Evolutionary conservation across 2,797 vertebrate species (phyloP), one percentile per base, ranked within the genome.

Genomic region (Thalassophryne amazonica): DNA sequence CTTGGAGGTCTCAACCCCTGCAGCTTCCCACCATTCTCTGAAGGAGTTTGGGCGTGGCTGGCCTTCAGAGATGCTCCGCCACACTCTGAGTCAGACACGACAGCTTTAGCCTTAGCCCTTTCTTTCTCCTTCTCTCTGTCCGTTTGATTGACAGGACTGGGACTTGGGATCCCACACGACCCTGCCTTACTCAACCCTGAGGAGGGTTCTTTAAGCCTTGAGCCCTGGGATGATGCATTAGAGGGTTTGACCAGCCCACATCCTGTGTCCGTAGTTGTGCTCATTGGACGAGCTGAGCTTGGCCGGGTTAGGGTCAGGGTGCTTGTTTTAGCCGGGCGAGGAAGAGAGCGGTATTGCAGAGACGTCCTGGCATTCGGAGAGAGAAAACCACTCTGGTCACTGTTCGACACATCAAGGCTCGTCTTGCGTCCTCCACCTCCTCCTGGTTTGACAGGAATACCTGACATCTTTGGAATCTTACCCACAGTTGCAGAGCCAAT

Each of bases 41-140:
- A 88, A 0, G 89, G 85, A 58, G 90, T 81, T 18, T 91, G 78
- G n/a, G 86, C 73, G 69, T 89, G 71, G 4, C 77, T 67, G 23
- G 73, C 74, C 69, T 91, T 89, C 40, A 86, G 43, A 7, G 81
- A 69, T 1, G 76, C 83, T 4, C 74, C 57, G 52, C 79, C 72
- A 2, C 87, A 91, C 56, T 98, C 95, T 0, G 94, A 88, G 75
- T 97, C 95, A 10, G 94, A 89, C 0, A 90, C 93, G 34, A 93
- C 95, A 0, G 94, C 93, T 75, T 98, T 98, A 47, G 95, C 95
- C 76, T 94, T 97, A 68, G 95, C 95, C 69, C 96, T 93, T 73
- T 98, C 95, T 70, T 98, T 98, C 76, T 98, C 95, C 2, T 98
- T 99, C 75, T 98, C 96, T 0, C 95, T 84, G 60, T 99, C 96